Conservation (phyloP, 2,888 invertebrate genomes). For the Tridacna crocea region DNA sequence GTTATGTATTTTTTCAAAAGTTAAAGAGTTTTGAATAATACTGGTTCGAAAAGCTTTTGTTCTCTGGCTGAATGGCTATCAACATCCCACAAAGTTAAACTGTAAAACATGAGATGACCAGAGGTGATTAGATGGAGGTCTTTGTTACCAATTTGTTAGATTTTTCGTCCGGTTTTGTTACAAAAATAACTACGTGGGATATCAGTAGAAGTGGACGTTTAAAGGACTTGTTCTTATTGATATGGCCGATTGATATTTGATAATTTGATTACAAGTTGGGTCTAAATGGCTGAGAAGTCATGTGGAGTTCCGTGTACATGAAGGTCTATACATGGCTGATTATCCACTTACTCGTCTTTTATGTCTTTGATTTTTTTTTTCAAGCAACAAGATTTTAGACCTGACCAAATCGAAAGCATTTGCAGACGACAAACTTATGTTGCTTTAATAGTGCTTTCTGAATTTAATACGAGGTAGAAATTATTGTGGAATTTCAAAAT, state of each 20-base stretch:
- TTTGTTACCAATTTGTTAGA: conserved; percentile 14
- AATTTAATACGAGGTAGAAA: too few species aligned
- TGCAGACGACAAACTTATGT: too few species aligned
- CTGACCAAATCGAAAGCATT: too few species aligned
- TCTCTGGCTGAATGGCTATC: conserved; percentile 14
- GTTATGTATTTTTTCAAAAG: conserved; percentile 3
- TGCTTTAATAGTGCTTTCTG: too few species aligned
- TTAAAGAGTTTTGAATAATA: conserved; percentile 14
- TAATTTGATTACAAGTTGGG: conserved; percentile 20
- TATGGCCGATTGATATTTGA: conserved; percentile 24
- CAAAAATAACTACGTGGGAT: conserved; percentile 5
- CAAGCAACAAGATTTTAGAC: too few species aligned
- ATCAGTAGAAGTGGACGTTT: conserved; percentile 1
- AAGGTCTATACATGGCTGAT: not conserved
- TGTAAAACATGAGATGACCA: conserved; percentile 27
- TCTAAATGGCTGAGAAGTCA: conserved; percentile 2
- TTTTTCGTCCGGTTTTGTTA: conserved; percentile 11
- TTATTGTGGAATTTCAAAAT: too few species aligned
- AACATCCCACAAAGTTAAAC: conserved; percentile 20
- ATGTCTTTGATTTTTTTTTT: too few species aligned
- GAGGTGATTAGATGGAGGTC: conserved; percentile 8
- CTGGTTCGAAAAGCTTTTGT: conserved; percentile 7
- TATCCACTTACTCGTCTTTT: conserved; percentile 1
- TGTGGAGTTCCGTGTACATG: not conserved
- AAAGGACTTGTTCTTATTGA: conserved; percentile 3